phyloP scores from a whole-genome alignment of 2,888 invertebrate species.

The Bembecia ichneumoniformis region DNA sequence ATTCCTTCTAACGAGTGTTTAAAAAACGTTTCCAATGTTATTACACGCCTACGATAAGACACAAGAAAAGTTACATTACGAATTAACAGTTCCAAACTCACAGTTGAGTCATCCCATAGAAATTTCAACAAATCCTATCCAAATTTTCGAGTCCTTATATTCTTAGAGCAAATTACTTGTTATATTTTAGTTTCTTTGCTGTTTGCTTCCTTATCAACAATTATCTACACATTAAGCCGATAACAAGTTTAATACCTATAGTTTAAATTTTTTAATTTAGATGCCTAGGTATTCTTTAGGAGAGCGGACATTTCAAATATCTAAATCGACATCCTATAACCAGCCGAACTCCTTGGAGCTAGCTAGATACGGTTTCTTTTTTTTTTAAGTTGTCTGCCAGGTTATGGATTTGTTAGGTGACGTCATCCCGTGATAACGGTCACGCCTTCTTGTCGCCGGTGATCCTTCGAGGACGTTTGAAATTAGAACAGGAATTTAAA shows the following conservation, averaged over 20 bases:
- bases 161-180: too few species aligned
- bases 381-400: too few species aligned
- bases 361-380: too few species aligned
- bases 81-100: background rate
- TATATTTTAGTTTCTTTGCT: background rate
- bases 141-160: too few species aligned
- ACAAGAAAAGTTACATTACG: constrained; percentile 17
- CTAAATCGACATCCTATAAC: too few species aligned
- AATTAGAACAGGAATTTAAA: constrained; percentile 44
- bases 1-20: background rate
- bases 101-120: constrained; percentile 1
- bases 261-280: background rate
- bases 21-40: constrained; percentile 24
- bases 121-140: background rate
- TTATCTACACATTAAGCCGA: constrained; percentile 33
- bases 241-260: constrained; percentile 24
- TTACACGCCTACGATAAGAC: constrained; percentile 39
- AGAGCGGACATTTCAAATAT: too few species aligned
- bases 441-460: constrained; percentile 63
- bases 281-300: too few species aligned
- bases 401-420: constrained; percentile 30
- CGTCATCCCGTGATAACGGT: constrained; percentile 63
- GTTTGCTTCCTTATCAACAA: constrained; percentile 29
- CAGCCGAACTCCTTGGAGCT: too few species aligned
- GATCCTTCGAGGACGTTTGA: constrained; percentile 53